A percentile compares a stretch with the other conserved stretches of the same genome.
Conservation (phyloP, 2,888 invertebrate species). For the Esperia sulphurella region DNA sequence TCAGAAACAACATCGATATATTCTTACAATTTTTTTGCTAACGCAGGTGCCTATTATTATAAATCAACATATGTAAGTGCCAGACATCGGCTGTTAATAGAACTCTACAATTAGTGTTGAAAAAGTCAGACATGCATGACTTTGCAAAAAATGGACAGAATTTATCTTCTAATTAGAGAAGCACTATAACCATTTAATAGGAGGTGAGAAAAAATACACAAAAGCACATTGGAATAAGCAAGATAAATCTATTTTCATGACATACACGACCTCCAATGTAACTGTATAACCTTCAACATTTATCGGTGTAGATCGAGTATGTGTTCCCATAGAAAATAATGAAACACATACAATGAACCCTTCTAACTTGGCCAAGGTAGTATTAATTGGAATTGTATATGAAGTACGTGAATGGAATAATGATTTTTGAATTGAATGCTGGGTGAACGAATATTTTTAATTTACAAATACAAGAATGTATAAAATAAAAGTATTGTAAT, state of each 20-base stretch:
- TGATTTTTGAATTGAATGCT: background rate
- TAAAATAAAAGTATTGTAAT: too few relatives aligned
- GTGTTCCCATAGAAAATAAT: slow-evolving; percentile 12
- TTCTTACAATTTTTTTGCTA: too few relatives aligned
- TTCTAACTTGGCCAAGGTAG: slow-evolving; percentile 48
- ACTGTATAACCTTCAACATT: slow-evolving; percentile 14
- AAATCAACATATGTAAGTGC: background rate
- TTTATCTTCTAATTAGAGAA: slow-evolving; percentile 6
- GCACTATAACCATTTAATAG: background rate
- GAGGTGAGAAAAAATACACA: slow-evolving; percentile 1
- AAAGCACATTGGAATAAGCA: slow-evolving; percentile 9
- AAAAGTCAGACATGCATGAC: slow-evolving; percentile 3
- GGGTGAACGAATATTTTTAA: background rate
- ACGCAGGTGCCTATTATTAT: too few relatives aligned
- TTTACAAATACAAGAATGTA: background rate
- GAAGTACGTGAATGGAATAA: background rate
- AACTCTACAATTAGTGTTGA: background rate
- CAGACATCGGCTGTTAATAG: background rate
- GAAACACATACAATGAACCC: slow-evolving; percentile 25
- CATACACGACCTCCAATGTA: slow-evolving; percentile 20
- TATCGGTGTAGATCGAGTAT: slow-evolving; percentile 8
- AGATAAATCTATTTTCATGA: slow-evolving; percentile 23
- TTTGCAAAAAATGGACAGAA: background rate
- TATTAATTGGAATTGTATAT: slow-evolving; percentile 17
- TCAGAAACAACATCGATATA: too few relatives aligned